phyloP scores from a whole-genome alignment of 2,888 invertebrate genomes.

The Alitta virens region DNA sequence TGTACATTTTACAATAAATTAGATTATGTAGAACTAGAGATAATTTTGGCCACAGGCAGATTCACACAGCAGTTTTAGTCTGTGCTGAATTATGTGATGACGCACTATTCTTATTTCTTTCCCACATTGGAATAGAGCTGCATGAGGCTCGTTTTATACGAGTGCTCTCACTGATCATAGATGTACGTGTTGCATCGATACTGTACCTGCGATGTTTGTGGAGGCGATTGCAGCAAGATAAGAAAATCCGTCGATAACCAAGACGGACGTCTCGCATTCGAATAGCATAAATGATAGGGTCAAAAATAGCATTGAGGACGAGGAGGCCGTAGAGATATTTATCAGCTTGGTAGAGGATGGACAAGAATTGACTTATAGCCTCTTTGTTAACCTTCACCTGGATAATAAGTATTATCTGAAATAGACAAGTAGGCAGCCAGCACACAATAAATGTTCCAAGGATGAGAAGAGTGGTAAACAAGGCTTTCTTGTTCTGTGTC shows the following conservation, averaged over 20 bases:
- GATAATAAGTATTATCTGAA: slow-evolving; percentile 24
- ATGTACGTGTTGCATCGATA: slow-evolving; percentile 8
- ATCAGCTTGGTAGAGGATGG: slow-evolving; percentile 15
- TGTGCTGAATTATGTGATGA: too few relatives aligned
- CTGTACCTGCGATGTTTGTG: slow-evolving; percentile 2
- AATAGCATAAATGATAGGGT: slow-evolving; percentile 29
- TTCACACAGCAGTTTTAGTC: too few relatives aligned
- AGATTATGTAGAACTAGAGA: too few relatives aligned
- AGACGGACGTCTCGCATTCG: slow-evolving; percentile 21
- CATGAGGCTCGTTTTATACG: too few relatives aligned
- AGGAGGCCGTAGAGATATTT: slow-evolving; percentile 22
- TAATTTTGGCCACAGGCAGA: too few relatives aligned
- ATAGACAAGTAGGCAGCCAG: slow-evolving; percentile 27
- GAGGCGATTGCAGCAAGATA: slow-evolving; percentile 4
- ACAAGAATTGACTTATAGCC: background rate
- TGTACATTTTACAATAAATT: too few relatives aligned
- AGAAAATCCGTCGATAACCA: slow-evolving; percentile 20
- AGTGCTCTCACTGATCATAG: slow-evolving; percentile 4
- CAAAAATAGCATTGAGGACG: slow-evolving; percentile 26
- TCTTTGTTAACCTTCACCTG: slow-evolving; percentile 13
- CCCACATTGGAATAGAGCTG: too few relatives aligned
- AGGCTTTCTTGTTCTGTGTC: slow-evolving; percentile 20
- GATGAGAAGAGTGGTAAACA: slow-evolving; percentile 29
- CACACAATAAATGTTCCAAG: slow-evolving; percentile 28
- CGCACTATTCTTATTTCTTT: too few relatives aligned